Base-by-base conservation (phyloP, 2,113 vertebrate species). In the Dryoscopus gambensis region DNA sequence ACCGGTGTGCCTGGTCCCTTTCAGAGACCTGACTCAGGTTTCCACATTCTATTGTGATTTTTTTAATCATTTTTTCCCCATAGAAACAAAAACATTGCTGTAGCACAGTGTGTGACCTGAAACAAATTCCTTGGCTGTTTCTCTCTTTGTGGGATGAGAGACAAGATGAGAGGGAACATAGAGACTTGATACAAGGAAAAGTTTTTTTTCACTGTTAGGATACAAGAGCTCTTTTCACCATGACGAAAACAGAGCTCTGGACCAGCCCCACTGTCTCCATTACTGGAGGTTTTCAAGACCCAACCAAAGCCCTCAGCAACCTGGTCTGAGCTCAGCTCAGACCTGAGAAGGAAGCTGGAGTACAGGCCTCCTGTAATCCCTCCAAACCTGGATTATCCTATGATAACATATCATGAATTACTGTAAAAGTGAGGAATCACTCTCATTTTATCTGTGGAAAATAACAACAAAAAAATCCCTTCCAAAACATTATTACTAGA, bases 1-100 rank as follows among this genome's bases (percentile, higher is more conserved):
- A 57, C 23, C 15, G 27, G 40, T 3, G 1, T 1, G 1, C 49
- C 59, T 7, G 0, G 5, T 13, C 21, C 50, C 82, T 39, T 70
- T 55, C 65, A 39, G 57, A 87, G 71, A 64, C 1, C 0, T 28
- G 17, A 50, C 11, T 9, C 24, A 49, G 18, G 9, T 55, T 91
- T 84, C 68, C 31, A 47, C 31, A 33, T 30, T 81, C 35, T 78
- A 14, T 30, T 14, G 3, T 15, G 25, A 77, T 37, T 74, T 91
- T 91, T 53, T 82, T 40, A 11, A 87, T 59, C 1, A 9, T 24
- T 70, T 47, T 57, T 67, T n/a, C 3, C 50, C 69, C 4, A 2
- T 31, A 77, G 70, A 95, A 81, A 15, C 30, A 81, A 84, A 80
- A 28, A 6, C 57, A 88, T 13, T 1, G 1, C 12, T 52, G 52